Percentiles rank a stretch among this genome's conserved stretches.
Evolutionary conservation across 2,113 vertebrate genomes (phyloP).

Genomic region (Lepus timidus): DNA sequence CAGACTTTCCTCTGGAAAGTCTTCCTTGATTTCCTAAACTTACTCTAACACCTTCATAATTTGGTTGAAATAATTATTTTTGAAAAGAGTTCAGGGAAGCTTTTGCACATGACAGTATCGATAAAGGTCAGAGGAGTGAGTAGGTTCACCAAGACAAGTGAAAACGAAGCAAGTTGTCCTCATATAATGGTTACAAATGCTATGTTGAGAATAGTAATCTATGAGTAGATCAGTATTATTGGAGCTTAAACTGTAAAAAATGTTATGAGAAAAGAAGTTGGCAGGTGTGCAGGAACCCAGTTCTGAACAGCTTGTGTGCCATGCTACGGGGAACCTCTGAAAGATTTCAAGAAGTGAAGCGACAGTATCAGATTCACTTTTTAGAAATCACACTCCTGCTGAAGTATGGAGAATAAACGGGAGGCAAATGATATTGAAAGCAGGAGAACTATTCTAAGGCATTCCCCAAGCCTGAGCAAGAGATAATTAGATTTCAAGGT

Average conservation of each 20-base stretch:
- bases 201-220: neutral
- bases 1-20: neutral
- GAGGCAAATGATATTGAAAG: neutral
- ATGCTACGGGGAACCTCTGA: neutral
- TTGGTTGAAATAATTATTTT: neutral
- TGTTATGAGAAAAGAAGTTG: neutral
- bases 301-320: neutral
- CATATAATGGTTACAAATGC: neutral
- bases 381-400: neutral
- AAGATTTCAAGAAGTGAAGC: neutral
- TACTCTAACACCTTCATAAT: neutral
- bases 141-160: neutral
- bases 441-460: neutral
- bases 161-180: neutral
- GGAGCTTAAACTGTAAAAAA: neutral
- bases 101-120: neutral
- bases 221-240: neutral
- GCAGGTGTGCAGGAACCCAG: neutral
- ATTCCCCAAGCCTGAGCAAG: slow-evolving; percentile 30
- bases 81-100: neutral
- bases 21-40: slow-evolving; percentile 23
- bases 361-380: neutral
- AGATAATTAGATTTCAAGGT: slow-evolving; percentile 27
- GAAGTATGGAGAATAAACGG: neutral
- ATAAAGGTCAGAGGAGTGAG: neutral